A percentile compares a stretch with the other conserved stretches of the same genome.
phyloP scores from a whole-genome alignment of 2,797 vertebrate genomes.

The Pygocentrus nattereri region DNA sequence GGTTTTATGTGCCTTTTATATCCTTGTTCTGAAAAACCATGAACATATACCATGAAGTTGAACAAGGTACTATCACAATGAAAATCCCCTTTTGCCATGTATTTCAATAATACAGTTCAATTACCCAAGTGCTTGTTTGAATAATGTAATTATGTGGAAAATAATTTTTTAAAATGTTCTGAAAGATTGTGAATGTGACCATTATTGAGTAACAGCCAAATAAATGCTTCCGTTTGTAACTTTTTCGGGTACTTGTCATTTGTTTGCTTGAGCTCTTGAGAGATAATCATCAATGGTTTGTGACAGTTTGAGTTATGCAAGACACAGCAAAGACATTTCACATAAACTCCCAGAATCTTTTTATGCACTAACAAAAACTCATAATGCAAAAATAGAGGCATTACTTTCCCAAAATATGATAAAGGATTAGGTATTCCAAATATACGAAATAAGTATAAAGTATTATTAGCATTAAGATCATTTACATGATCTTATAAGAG shows the following conservation, averaged over 20 bases:
- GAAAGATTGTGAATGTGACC: slow-evolving; percentile 56
- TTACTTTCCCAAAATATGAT: neutral
- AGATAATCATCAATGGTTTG: no score
- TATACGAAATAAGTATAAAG: neutral
- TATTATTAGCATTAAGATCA: neutral
- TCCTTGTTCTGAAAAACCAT: neutral
- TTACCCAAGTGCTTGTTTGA: slow-evolving; percentile 17
- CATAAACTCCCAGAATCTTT: neutral
- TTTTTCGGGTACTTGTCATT: slow-evolving; percentile 40
- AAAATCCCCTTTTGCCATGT: neutral
- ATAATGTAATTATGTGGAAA: slow-evolving; percentile 75
- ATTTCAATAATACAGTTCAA: neutral
- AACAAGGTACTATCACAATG: neutral
- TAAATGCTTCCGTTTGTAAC: slow-evolving; percentile 70
- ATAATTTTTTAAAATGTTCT: slow-evolving; percentile 65
- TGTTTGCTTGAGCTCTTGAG: neutral
- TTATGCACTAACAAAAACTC: neutral
- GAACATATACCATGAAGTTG: neutral
- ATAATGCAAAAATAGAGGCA: neutral
- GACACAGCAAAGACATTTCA: neutral
- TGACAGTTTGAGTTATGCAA: neutral
- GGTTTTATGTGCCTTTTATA: slow-evolving; percentile 23
- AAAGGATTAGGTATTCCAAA: neutral
- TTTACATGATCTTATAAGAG: slow-evolving; percentile 6
- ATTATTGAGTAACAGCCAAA: slow-evolving; percentile 64